Evolutionary conservation across 1,140 invertebrate species (phyloP).

Genomic region (Arctopsyche grandis): DNA sequence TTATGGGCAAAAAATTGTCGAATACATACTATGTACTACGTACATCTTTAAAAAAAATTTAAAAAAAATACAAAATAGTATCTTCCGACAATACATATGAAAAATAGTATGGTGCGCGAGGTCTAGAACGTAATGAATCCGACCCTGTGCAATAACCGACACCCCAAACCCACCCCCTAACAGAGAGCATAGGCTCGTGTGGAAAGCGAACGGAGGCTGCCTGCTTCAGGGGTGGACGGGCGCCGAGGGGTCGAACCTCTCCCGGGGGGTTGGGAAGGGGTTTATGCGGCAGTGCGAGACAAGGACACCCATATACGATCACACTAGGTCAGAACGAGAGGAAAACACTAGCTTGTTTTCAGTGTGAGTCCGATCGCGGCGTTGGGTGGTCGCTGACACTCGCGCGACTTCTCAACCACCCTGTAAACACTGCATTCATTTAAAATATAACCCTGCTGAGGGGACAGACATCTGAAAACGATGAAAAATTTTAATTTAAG

Average conservation of each 20-base stretch:
- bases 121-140: conserved; percentile 35
- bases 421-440: conserved; percentile 42
- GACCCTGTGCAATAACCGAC: conserved; percentile 40
- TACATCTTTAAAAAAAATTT: too few species aligned
- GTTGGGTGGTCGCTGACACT: conserved; percentile 24
- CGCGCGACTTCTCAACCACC: conserved; percentile 7
- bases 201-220: conserved; percentile 13
- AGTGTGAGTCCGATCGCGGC: conserved; percentile 40
- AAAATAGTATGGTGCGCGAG: neutral
- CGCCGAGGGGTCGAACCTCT: neutral
- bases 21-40: too few species aligned
- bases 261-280: conserved; percentile 5
- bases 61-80: too few species aligned
- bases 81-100: too few species aligned
- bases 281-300: conserved; percentile 46
- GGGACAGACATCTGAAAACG: too few species aligned
- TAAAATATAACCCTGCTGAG: neutral
- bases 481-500: neutral
- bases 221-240: neutral
- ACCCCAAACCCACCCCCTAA: conserved; percentile 17
- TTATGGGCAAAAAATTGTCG: too few species aligned
- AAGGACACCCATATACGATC: conserved; percentile 39
- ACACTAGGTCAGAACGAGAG: conserved; percentile 11
- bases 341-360: conserved; percentile 30
- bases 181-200: conserved; percentile 30